Evolutionary conservation across 2,888 invertebrate species (phyloP), one percentile per base, ranked within the genome.

Genomic region (Drosophila fulvimacula): DNA sequence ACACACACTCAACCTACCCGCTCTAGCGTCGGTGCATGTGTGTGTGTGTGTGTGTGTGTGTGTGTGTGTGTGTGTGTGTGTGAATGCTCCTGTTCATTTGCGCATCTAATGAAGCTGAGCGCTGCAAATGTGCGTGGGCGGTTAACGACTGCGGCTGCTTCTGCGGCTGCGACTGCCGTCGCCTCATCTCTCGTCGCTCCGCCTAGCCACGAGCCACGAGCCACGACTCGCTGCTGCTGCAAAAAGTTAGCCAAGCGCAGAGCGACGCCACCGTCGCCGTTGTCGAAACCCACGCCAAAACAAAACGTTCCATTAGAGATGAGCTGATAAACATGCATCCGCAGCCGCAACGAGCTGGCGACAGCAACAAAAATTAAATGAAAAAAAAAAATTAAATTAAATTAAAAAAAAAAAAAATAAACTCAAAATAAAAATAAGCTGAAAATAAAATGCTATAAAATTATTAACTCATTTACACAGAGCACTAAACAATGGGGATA

Each of bases 271-370:
- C 30, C 46, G 24, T 3, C 48, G 48, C 19, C 48, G 48, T 11
- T 19, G 30, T 13, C 30, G 21, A 30, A 24, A 38, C 17, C 27
- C 41, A 53, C 60, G 63, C 70, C 55, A 66, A 79, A 88, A 70
- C 88, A 88, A 82, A 88, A 85, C 85, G 85, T 82, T 88, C 72
- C 82, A 82, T 82, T 88, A 82, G 88, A 88, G 82, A 85, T 82
- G 88, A 82, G 85, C 85, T 85, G 88, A 73, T 79, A 76, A 87
- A 87, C 79, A 79, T 73, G 88, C 59, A 63, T 38, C 41, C 44
- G 41, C 59, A 63, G 42, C 41, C 44, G 41, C 36, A 51, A 24
- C 21, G 24, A n/a, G 13, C 68, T 56, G 68, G 56, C 68, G 56
- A 67, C 56, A 32, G 21, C 13, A 13, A 11, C 41, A 19, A 41